Base-by-base conservation (phyloP, 2,797 vertebrate species). In the Rhinichthys osculus region DNA sequence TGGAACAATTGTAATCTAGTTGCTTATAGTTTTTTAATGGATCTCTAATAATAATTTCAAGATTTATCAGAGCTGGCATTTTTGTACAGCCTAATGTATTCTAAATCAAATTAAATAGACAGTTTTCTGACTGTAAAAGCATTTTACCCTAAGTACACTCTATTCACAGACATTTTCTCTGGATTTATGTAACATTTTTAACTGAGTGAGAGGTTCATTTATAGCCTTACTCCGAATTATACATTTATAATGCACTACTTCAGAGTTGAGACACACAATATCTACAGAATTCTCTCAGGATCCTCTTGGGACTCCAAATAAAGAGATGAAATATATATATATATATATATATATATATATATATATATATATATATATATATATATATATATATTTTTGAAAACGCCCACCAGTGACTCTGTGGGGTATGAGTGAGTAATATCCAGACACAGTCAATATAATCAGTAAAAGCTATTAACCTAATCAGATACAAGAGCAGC, bases 401-500 rank as follows among this genome's bases (percentile, higher is more conserved):
- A 82, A 85, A 85, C 76, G 52, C 72, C 69, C 62, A 38, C 76
- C n/a, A 59, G n/a, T 40, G 17, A 70, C 57, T 81, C 57, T 81
- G 21, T 76, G 54, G 42, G 57, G 40, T 35, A 21, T 59, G 67
- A 69, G 44, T 81, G 87, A 83, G 44, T 82, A 78, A 82, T 82
- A 74, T n/a, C 16, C 78, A 81, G 42, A 71, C 66, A 70, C 73
- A 47, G 10, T 40, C 59, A 84, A 23, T 21, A 77, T 33, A 50
- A 81, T 86, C 64, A 77, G 64, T 71, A 80, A 86, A 80, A 52
- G 57, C 66, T 81, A 64, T 78, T 81, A 81, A 67, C 38, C 85
- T 81, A 67, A 88, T 77, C 42, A 70, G 59, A 64, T 2, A 38
- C 38, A 77, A 78, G 30, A 83, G 57, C 27, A 74, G 52, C 44